Percentiles rank a stretch among this genome's conserved stretches.
Conservation (phyloP, 2,113 vertebrate species). For the Amphiprion percula region DNA sequence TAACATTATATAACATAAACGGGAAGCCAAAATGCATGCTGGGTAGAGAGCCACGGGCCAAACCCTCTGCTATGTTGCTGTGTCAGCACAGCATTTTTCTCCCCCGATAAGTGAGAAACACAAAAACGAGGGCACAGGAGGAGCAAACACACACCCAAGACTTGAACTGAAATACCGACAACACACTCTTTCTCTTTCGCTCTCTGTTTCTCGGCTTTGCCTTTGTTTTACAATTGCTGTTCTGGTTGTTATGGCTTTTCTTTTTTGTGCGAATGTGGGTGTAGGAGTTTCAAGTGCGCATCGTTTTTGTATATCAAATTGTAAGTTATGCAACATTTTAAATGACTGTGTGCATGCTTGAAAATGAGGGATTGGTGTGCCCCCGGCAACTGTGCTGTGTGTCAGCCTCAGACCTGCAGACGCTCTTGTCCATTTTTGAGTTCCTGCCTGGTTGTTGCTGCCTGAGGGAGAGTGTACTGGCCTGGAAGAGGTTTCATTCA, state of each 20-base stretch:
- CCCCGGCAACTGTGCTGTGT: neutral
- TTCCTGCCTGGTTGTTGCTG: conserved; percentile 41
- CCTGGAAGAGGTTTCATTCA: conserved; percentile 9
- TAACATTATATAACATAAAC: conserved; percentile 57
- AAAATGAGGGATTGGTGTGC: neutral
- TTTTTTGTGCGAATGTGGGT: conserved; percentile 22
- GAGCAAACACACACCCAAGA: neutral
- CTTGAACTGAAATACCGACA: neutral
- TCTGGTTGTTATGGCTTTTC: conserved; percentile 4
- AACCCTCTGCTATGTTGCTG: conserved; percentile 39
- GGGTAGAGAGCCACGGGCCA: conserved; percentile 51
- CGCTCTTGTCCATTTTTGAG: conserved; percentile 35
- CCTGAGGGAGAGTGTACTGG: conserved; percentile 1
- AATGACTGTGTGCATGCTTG: neutral
- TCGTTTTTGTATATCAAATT: neutral
- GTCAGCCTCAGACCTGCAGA: conserved; percentile 13
- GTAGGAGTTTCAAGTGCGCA: conserved; percentile 17
- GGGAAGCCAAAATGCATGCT: conserved; percentile 65
- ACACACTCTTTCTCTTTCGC: neutral
- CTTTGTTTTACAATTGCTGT: conserved; percentile 15
- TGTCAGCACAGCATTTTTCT: conserved; percentile 61
- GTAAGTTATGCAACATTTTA: conserved; percentile 37
- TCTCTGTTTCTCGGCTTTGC: neutral
- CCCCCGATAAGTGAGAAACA: conserved; percentile 20
- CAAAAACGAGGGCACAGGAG: conserved; percentile 21